These are phyloP conservation scores for Microctonus brassicae DNA, from an alignment of 2,888 invertebrate genomes.

Conservation along the genomic window DNA sequence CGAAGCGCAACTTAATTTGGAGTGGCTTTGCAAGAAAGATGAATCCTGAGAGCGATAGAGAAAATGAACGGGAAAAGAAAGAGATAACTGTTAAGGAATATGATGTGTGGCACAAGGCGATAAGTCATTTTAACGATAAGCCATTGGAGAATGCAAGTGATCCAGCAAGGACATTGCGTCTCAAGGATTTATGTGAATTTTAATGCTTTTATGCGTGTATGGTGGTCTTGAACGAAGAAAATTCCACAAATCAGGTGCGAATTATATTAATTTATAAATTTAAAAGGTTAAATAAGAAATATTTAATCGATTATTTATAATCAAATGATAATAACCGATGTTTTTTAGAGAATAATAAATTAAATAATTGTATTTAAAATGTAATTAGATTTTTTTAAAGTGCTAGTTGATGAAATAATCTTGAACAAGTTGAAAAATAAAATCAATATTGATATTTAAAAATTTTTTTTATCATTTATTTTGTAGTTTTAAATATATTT, in stretches of 20 bases:
- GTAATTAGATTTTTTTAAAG: too few species aligned
- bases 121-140: constrained; percentile 64
- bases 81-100: neutral
- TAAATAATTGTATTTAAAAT: too few species aligned
- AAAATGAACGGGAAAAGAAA: neutral
- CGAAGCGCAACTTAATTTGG: constrained; percentile 58
- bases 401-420: too few species aligned
- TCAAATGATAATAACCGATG: too few species aligned
- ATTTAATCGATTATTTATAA: too few species aligned
- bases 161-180: constrained; percentile 40
- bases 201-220: constrained; percentile 25
- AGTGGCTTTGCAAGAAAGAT: constrained; percentile 24
- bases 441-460: too few species aligned
- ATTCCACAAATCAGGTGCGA: neutral
- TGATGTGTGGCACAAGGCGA: constrained; percentile 51
- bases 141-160: constrained; percentile 42
- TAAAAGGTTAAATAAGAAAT: neutral
- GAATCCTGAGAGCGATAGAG: neutral
- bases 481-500: too few species aligned
- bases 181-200: constrained; percentile 43
- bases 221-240: constrained; percentile 20
- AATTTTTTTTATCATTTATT: too few species aligned
- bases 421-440: too few species aligned
- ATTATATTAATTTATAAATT: neutral
- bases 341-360: too few species aligned